Base-by-base conservation (phyloP, 2,113 vertebrate species). In the Oplegnathus fasciatus region DNA sequence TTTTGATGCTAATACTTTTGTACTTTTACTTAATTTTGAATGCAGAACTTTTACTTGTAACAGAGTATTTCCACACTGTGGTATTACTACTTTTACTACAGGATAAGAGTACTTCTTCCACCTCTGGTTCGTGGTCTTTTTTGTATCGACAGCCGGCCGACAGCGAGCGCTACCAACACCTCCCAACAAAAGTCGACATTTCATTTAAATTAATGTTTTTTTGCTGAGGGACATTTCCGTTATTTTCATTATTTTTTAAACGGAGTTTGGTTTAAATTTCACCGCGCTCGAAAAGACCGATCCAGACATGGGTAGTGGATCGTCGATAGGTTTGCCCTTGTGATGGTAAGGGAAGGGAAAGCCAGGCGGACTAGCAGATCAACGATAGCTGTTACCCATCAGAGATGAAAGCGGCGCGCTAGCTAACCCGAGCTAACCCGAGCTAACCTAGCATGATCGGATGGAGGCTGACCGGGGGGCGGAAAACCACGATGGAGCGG, bases 401-500 rank as follows among this genome's bases (percentile, higher is more conserved):
- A 64, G 30, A 86, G 60, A 66, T 75, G 77, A 83, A 44, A 70
- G 86, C 69, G 34, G 67, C 8, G 15, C 42, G 79, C 37, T 81
- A 75, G 42, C 54, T 50, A 10, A 37, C 34, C 34, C 34, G 34
- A 6, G 34, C 34, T 37, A 37, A 37, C 3, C 34, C 34, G 34
- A 37, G 52, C 20, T 88, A 78, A 32, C 77, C 32, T 75, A 84
- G 74, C 86, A 10, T 62, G 30, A 20, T 14, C 48, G 46, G 69
- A 84, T 89, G 86, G 84, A 81, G 80, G 68, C 66, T 28, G 81
- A 69, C 15, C 71, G 20, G 82, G 44, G 75, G 70, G 67, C 48
- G 75, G 71, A 72, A 32, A 74, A 44, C 61, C 62, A 75, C 71
- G 80, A 92, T 88, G 88, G 88, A 58, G 70, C 66, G n/a, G 37